phyloP scores from a whole-genome alignment of 2,113 vertebrate species.

The Rhizomys pruinosus region DNA sequence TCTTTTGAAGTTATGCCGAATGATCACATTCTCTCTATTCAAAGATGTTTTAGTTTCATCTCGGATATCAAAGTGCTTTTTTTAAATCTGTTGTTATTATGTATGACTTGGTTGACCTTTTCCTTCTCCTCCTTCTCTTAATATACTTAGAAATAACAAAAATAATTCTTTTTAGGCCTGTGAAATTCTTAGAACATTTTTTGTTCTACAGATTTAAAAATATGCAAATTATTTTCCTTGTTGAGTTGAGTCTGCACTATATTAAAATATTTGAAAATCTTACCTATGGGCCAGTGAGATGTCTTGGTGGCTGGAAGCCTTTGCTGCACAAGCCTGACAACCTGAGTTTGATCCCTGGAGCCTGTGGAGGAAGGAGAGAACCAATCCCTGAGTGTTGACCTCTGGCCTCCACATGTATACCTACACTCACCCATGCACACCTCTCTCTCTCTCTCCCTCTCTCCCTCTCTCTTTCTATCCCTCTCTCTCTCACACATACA shows the following conservation, averaged over 20 bases:
- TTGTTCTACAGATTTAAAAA: constrained; percentile 8
- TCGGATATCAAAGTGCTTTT: neutral
- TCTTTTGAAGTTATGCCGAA: constrained; percentile 28
- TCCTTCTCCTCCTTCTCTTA: neutral
- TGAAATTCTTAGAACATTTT: constrained; percentile 28
- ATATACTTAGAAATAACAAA: neutral
- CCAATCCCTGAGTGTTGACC: neutral
- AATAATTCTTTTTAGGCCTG: neutral
- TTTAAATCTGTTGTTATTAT: neutral
- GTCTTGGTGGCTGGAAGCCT: too few species aligned
- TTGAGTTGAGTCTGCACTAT: neutral
- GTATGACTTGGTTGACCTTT: neutral
- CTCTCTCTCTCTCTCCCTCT: too few species aligned
- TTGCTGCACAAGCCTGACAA: neutral
- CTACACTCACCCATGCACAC: too few species aligned
- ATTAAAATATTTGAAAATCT: neutral
- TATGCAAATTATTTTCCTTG: neutral
- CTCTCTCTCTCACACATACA: too few species aligned
- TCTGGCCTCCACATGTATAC: too few species aligned
- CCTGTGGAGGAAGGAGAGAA: neutral
- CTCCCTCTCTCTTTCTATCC: too few species aligned
- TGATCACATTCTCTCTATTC: neutral
- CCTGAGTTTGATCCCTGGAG: neutral
- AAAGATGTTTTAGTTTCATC: constrained; percentile 6
- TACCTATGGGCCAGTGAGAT: neutral